Conservation (phyloP, 2,888 invertebrate genomes). For the Lasioglossum lativentre region DNA sequence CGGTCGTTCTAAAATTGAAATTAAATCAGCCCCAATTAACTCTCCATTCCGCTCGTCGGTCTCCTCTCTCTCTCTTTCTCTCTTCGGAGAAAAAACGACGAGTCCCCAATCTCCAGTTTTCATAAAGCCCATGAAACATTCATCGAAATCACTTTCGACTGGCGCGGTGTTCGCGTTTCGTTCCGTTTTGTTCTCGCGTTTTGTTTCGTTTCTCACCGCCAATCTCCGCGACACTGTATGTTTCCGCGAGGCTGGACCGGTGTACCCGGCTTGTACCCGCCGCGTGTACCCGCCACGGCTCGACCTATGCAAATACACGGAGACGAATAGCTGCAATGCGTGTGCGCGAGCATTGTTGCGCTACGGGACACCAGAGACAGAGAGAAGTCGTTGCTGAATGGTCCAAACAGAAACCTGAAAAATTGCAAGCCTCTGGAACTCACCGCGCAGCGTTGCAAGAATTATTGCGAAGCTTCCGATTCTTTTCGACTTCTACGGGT, state of each 20-base stretch:
- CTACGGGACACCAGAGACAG: slow-evolving; percentile 12
- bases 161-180: neutral
- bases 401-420: neutral
- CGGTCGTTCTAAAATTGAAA: slow-evolving; percentile 16
- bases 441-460: neutral
- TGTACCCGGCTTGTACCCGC: neutral
- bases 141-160: slow-evolving; percentile 19
- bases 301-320: slow-evolving; percentile 14
- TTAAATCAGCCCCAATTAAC: slow-evolving; percentile 27
- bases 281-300: neutral
- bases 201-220: neutral
- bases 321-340: slow-evolving; percentile 26
- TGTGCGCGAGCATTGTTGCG: slow-evolving; percentile 19
- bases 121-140: neutral
- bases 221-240: slow-evolving; percentile 7
- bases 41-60: neutral
- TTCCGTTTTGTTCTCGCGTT: neutral
- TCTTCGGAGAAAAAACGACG: neutral
- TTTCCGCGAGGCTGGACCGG: slow-evolving; percentile 8
- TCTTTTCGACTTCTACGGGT: neutral
- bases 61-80: neutral
- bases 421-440: neutral
- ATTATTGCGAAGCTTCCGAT: neutral
- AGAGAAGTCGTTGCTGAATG: neutral
- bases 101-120: slow-evolving; percentile 9